A percentile compares a stretch with the other conserved stretches of the same genome.
phyloP scores from a whole-genome alignment of 2,113 vertebrate genomes.

The Rhipidura dahli region DNA sequence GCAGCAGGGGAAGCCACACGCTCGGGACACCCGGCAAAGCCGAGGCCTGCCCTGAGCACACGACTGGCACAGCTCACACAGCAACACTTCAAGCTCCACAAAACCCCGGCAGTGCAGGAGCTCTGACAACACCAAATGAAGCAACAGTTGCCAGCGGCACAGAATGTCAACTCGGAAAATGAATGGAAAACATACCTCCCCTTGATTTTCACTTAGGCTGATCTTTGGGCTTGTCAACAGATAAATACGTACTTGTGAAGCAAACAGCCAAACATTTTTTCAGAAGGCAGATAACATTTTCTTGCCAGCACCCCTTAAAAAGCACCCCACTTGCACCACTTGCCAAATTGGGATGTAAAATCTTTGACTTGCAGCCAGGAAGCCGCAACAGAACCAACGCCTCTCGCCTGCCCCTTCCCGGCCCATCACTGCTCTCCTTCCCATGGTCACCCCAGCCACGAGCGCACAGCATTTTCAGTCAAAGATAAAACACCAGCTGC shows the following conservation, averaged over 20 bases:
- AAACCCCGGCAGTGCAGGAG: accelerated
- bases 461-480: neutral
- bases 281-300: neutral
- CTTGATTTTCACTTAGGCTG: neutral
- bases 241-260: neutral
- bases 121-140: neutral
- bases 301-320: neutral
- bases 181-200: neutral
- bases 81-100: neutral
- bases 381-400: neutral
- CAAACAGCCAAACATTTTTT: neutral
- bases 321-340: neutral
- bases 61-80: accelerated
- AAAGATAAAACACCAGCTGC: neutral
- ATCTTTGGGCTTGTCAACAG: neutral
- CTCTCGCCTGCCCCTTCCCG: neutral
- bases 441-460: accelerated
- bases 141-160: neutral
- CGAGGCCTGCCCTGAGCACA: neutral
- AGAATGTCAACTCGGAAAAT: neutral
- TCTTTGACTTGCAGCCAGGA: neutral
- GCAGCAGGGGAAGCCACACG: accelerated
- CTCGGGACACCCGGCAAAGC: accelerated
- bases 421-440: neutral
- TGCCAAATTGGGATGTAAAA: neutral